Base-by-base conservation (phyloP, 2,113 vertebrate genomes). In the Strix aluco region DNA sequence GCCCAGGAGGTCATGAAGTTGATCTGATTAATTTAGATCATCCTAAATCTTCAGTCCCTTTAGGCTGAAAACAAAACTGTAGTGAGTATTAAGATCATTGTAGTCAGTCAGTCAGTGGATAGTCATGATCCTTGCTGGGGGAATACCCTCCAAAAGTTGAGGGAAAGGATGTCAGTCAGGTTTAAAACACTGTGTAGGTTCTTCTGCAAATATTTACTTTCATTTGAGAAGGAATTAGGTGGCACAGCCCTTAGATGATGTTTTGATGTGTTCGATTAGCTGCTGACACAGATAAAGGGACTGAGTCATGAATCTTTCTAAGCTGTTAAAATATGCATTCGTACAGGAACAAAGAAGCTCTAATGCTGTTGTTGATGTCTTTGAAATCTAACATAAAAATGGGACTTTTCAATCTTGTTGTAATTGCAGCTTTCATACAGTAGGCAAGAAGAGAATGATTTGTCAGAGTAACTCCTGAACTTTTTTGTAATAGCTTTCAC, bases 221-320 rank as follows among this genome's bases (percentile, higher is more conserved):
- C 13, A 36, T 81, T 94, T 96, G 59, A 92, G 70, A 96, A 81
- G 55, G 91, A 97, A 94, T 97, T 92, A 70, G 32, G 30, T 90
- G 46, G 72, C 90, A 92, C 73, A 81, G 27, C 65, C 63, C 55
- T 94, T 74, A 86, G 73, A 80, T 91, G 29, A 73, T 96, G 59
- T 97, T 98, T 97, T 97, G 96, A 97, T 98, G 78, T 42, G n/a
- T 96, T 97, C 27, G 58, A 70, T 98, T 97, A 97, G 88, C 78
- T 96, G 78, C 94, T 34, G 69, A 95, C 91, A 82, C 49, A 86
- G 88, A 95, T 95, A 83, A 98, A 97, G 94, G 86, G 78, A 92
- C 55, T 90, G 87, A 96, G 78, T 97, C 83, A 93, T 77, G 32
- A 95, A 96, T 91, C 86, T 94, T 96, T 95, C 79, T 79, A 77